Evolutionary conservation across 2,797 vertebrate genomes (phyloP).

Genomic region (Rachycentron canadum): DNA sequence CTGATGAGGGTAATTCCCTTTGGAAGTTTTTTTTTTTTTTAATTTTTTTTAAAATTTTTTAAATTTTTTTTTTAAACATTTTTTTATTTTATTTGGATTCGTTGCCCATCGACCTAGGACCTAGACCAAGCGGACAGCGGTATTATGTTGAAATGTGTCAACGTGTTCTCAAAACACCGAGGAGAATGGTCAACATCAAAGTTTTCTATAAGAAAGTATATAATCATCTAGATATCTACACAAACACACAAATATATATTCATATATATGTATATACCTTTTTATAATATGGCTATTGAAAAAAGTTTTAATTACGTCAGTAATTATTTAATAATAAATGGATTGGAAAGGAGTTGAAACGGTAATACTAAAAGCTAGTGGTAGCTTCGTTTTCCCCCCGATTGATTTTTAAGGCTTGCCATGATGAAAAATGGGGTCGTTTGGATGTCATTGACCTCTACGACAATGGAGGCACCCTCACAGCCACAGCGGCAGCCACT

Average conservation of each 20-base stretch:
- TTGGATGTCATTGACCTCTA: slow-evolving; percentile 58
- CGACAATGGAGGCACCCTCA: slow-evolving; percentile 45
- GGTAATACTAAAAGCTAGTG: slow-evolving; percentile 80
- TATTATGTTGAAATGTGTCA: slow-evolving; percentile 80
- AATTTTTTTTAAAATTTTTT: not conserved
- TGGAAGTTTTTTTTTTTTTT: slow-evolving; percentile 71
- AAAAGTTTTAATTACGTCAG: slow-evolving; percentile 86
- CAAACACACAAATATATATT: slow-evolving; percentile 91
- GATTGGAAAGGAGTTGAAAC: slow-evolving; percentile 85
- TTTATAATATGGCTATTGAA: slow-evolving; percentile 91
- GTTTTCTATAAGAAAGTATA: slow-evolving; percentile 91
- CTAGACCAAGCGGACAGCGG: slow-evolving; percentile 76
- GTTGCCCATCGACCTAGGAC: slow-evolving; percentile 71
- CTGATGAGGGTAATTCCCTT: slow-evolving; percentile 81
- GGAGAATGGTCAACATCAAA: slow-evolving; percentile 88
- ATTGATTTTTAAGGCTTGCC: slow-evolving; percentile 86
- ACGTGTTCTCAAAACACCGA: slow-evolving; percentile 85
- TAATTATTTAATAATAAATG: slow-evolving; percentile 86
- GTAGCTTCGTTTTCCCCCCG: slow-evolving; percentile 71
- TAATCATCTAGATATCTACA: slow-evolving; percentile 91
- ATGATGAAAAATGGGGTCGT: slow-evolving; percentile 69
- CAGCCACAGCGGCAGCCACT: slow-evolving; percentile 46
- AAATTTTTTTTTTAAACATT: slow-evolving; percentile 12
- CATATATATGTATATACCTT: slow-evolving; percentile 86
- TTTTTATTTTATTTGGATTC: slow-evolving; percentile 75